Percentiles rank a stretch among this genome's conserved stretches.
Evolutionary conservation across 2,888 invertebrate genomes (phyloP).

Genomic region (Mactromeris polynyma): DNA sequence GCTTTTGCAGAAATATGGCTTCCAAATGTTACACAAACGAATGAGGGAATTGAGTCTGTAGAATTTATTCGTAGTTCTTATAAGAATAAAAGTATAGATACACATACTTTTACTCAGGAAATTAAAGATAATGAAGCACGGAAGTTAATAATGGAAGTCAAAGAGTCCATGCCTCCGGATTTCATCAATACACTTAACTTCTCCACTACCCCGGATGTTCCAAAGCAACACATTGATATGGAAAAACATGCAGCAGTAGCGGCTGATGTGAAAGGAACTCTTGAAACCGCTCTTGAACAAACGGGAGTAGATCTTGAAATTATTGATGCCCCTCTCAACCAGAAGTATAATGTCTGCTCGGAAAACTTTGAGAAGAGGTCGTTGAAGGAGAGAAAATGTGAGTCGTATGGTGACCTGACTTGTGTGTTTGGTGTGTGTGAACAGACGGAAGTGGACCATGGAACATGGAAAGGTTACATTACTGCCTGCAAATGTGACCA

Average conservation of each 20-base stretch:
- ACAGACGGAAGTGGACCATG: conserved; percentile 29
- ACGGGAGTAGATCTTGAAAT: neutral
- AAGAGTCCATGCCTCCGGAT: neutral
- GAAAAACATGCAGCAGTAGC: neutral
- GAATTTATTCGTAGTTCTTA: neutral
- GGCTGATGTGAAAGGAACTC: neutral
- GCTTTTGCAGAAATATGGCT: neutral
- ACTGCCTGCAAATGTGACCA: conserved; percentile 53
- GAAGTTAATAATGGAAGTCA: neutral
- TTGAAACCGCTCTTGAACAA: neutral
- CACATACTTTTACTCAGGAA: neutral
- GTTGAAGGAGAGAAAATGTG: conserved; percentile 25
- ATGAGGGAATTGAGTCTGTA: neutral
- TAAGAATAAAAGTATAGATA: neutral
- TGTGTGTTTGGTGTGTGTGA: conserved; percentile 56
- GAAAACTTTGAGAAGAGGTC: conserved; percentile 14
- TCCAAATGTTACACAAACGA: neutral
- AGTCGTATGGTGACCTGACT: neutral
- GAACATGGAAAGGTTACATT: conserved; percentile 40
- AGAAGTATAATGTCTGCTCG: conserved; percentile 55
- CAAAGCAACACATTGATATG: neutral
- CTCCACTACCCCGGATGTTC: neutral
- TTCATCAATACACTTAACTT: neutral
- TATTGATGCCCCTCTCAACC: neutral
- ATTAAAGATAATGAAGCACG: neutral